A percentile compares a stretch with the other conserved stretches of the same genome.
phyloP scores from a whole-genome alignment of 2,797 vertebrate species.

The Nyctibius grandis region DNA sequence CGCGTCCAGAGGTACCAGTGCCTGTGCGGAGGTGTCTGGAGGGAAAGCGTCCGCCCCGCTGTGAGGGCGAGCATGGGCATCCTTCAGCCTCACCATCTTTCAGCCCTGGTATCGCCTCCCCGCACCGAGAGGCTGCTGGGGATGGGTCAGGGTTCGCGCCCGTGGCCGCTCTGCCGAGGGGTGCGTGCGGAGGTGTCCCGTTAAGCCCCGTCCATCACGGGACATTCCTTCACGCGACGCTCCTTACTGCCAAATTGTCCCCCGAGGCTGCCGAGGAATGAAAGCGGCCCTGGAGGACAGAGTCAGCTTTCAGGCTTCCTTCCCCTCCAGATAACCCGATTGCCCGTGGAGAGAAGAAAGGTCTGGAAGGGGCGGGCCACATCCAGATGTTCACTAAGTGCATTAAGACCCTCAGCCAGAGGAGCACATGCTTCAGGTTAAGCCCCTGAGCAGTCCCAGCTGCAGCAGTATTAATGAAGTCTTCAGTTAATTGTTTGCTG shows the following conservation, averaged over 20 bases:
- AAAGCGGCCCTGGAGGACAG: not conserved
- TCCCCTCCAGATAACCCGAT: conserved; percentile 56
- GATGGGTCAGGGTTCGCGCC: rapidly evolving
- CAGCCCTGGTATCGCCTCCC: not conserved
- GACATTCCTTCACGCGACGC: not conserved
- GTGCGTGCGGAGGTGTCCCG: not conserved
- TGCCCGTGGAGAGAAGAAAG: conserved; percentile 32
- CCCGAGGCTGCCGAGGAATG: not conserved
- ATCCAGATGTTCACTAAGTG: conserved; percentile 53
- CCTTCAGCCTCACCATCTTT: not conserved
- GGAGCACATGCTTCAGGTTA: conserved; percentile 62
- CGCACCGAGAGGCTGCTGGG: not conserved
- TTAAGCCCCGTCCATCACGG: conserved; percentile 8
- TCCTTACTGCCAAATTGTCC: conserved; percentile 26
- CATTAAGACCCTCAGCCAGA: conserved; percentile 43
- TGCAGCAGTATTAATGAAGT: conserved; percentile 45
- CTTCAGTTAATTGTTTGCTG: conserved; percentile 30
- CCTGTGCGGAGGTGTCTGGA: conserved; percentile 36
- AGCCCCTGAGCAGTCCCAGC: conserved; percentile 58
- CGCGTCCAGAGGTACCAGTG: conserved; percentile 53
- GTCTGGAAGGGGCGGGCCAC: not conserved
- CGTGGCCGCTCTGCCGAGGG: rapidly evolving
- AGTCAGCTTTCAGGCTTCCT: conserved; percentile 44
- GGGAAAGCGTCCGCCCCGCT: not conserved
- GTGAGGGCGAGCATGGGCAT: not conserved